Conservation (phyloP, 1,140 invertebrate species). For the Delia radicum region DNA sequence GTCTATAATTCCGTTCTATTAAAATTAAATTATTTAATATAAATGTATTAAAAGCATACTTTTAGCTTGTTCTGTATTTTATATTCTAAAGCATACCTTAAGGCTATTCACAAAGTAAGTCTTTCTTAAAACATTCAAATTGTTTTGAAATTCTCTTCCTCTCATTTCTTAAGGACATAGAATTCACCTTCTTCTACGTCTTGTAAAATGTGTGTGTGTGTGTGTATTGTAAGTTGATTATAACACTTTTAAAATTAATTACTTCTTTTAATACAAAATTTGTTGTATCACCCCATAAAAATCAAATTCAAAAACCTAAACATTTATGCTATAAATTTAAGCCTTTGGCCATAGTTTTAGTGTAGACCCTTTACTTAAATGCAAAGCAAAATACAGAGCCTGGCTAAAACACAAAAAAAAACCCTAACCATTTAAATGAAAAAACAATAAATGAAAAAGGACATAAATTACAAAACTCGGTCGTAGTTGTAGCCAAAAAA, state of each 20-base stretch:
- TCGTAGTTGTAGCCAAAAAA: background rate
- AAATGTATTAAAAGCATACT: no score
- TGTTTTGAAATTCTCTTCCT: background rate
- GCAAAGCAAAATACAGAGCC: background rate
- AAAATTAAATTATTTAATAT: no score
- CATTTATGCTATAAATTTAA: slow-evolving; percentile 4
- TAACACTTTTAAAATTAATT: background rate
- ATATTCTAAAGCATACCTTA: background rate
- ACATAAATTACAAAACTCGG: slow-evolving; percentile 27
- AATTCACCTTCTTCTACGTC: background rate
- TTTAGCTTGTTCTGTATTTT: no score
- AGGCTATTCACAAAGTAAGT: background rate
- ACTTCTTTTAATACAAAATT: background rate
- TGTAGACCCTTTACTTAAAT: background rate
- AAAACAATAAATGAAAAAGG: no score
- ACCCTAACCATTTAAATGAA: slow-evolving; percentile 10
- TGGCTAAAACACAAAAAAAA: background rate
- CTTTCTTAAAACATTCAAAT: background rate
- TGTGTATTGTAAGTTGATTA: background rate
- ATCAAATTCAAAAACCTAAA: slow-evolving; percentile 20
- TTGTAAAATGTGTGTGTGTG: background rate
- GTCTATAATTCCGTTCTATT: no score
- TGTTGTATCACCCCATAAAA: slow-evolving; percentile 8
- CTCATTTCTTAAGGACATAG: background rate
- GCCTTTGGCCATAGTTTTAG: background rate